Percentiles rank a stretch among this genome's conserved stretches.
Conservation (phyloP, 1,140 invertebrate species). For the Holcopasites calliopsidis region DNA sequence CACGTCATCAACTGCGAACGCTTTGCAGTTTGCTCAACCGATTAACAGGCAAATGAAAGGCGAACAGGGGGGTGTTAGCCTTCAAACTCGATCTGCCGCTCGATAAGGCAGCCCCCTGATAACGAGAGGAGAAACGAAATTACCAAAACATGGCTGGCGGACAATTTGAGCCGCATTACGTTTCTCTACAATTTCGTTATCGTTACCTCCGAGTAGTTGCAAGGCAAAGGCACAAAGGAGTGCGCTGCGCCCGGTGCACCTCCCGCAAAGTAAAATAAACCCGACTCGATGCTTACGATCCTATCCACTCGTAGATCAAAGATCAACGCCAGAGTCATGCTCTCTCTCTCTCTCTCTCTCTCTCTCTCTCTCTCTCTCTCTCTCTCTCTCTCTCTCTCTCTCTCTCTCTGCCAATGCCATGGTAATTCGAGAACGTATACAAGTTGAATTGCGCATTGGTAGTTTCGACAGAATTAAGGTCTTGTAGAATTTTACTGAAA, state of each 20-base stretch:
- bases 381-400: too few species aligned
- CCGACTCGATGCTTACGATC: conserved; percentile 18
- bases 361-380: too few species aligned
- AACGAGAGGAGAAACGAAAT: conserved; percentile 27
- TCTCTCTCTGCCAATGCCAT: not conserved
- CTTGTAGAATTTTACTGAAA: not conserved
- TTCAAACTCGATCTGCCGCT: not conserved
- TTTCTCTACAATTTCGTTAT: conserved; percentile 39
- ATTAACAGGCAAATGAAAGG: not conserved
- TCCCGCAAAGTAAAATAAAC: conserved; percentile 45
- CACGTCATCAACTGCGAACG: not conserved
- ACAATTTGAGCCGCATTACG: conserved; percentile 37
- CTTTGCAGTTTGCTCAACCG: not conserved
- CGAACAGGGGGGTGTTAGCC: not conserved
- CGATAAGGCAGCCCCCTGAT: conserved; percentile 5
- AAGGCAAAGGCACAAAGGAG: conserved; percentile 34
- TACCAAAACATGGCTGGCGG: conserved; percentile 27
- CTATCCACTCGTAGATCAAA: conserved; percentile 10
- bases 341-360: too few species aligned
- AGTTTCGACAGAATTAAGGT: conserved; percentile 3
- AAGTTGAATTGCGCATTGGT: not conserved
- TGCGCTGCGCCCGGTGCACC: not conserved
- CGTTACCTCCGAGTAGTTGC: conserved; percentile 26
- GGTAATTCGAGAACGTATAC: not conserved
- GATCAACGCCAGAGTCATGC: conserved; percentile 20